Evolutionary conservation across 2,797 vertebrate genomes (phyloP).

Genomic region (Eulemur albifrons): DNA sequence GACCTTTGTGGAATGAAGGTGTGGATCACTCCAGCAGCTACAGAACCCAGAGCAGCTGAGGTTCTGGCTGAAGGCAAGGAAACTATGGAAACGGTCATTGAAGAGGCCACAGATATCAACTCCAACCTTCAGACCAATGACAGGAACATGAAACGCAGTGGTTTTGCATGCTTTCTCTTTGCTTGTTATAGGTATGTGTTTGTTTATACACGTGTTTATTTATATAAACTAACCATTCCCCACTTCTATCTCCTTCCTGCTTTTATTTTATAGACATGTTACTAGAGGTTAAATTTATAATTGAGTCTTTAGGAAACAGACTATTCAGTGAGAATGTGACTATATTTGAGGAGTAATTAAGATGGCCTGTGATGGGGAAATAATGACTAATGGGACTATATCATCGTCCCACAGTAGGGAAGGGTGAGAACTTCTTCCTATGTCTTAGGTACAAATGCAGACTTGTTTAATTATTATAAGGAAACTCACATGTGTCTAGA

Average conservation of each 20-base stretch:
- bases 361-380: neutral
- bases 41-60: neutral
- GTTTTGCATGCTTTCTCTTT: neutral
- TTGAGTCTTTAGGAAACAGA: neutral
- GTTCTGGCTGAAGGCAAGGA: neutral
- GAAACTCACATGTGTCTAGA: neutral
- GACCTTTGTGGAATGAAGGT: neutral
- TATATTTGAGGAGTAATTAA: neutral
- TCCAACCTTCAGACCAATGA: neutral
- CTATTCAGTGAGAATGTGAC: neutral
- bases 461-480: neutral
- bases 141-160: neutral
- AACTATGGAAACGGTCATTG: neutral
- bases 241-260: neutral
- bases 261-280: neutral
- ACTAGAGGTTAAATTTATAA: neutral
- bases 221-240: neutral
- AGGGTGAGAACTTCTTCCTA: neutral
- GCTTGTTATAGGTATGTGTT: neutral
- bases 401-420: neutral
- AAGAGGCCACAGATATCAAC: neutral
- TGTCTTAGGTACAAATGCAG: neutral
- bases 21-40: too few species aligned
- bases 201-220: neutral
- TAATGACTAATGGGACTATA: neutral